Base-by-base conservation (phyloP, 1,140 invertebrate species). In the Neodiprion fabricii region DNA sequence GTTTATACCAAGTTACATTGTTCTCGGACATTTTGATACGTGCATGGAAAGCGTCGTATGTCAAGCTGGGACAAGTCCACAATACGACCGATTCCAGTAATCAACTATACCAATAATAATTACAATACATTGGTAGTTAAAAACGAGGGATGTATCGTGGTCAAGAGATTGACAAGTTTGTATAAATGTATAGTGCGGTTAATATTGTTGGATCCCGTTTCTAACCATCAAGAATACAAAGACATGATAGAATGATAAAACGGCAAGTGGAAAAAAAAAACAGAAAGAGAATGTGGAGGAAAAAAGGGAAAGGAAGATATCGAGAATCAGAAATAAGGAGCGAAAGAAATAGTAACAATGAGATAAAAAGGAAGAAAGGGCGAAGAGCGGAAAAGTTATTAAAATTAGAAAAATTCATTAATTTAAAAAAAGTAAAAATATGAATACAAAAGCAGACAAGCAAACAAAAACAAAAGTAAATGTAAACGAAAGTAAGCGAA, bases 131-230 rank as follows among this genome's bases (percentile, higher is more conserved):
- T 11, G 11, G 53, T 61, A 12, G 53, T 61, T 61, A 17, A 61
- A 61, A 12, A 17, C 8, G 53, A 12, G 53, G 53, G n/a, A 61
- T 14, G n/a, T 61, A 61, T 61, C 53, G 70, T 21, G 53, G 72
- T 48, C 40, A 74, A 74, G 70, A 78, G 66, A 81, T 81, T 70
- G 76, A 78, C 82, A 79, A 82, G 78, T 79, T 86, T 87, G 85
- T 87, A 87, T 84, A 87, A 86, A 87, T 87, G 85, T 87, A 87
- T 86, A 87, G 84, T 80, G 81, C 53, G 53, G n/a, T 61, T 61
- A 61, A 17, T 61, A 61, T 61, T 17, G 53, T 61, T 61, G 53
- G 53, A 17, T 61, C 53, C 53, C 53, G 9, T 61, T 61, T 40
- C n/a, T 17, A 14, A 17, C 53, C 53, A 17, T 61, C n/a, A 12